Percentiles rank a stretch among this genome's conserved stretches.
phyloP scores from a whole-genome alignment of 64 coral and sea anemone species.

The Pocillopora damicornis region DNA sequence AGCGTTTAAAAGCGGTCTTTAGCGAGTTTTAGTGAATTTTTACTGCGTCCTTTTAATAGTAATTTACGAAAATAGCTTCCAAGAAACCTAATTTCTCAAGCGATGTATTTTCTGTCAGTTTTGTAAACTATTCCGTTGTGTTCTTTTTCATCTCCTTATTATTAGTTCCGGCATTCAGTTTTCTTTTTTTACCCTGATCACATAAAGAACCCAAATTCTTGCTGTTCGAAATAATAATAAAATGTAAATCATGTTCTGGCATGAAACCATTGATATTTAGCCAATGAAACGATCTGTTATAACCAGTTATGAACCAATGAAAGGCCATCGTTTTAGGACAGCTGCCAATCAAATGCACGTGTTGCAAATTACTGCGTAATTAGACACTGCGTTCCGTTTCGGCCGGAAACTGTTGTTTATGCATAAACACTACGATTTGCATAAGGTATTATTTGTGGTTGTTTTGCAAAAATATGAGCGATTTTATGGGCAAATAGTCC shows the following conservation, averaged over 20 bases:
- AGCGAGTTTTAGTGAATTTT: slow-evolving; percentile 67
- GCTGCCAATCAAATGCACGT: slow-evolving; percentile 96
- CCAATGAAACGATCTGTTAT: slow-evolving; percentile 65
- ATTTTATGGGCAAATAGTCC: slow-evolving; percentile 36
- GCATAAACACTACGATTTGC: slow-evolving; percentile 88
- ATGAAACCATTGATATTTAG: slow-evolving; percentile 58
- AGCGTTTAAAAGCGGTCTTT: slow-evolving; percentile 29
- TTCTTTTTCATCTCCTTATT: slow-evolving; percentile 41
- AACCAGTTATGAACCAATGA: slow-evolving; percentile 64
- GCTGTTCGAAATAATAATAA: slow-evolving; percentile 66
- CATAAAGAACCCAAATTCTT: slow-evolving; percentile 62
- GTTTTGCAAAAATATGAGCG: slow-evolving; percentile 46
- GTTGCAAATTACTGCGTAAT: slow-evolving; percentile 97
- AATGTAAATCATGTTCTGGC: slow-evolving; percentile 90
- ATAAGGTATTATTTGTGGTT: slow-evolving; percentile 76
- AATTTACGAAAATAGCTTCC: slow-evolving; percentile 59
- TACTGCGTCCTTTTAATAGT: slow-evolving; percentile 20
- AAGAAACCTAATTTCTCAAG: slow-evolving; percentile 44
- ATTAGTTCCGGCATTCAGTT: slow-evolving; percentile 79
- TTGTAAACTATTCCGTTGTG: slow-evolving; percentile 58
- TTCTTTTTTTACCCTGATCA: slow-evolving; percentile 44
- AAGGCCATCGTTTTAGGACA: slow-evolving; percentile 58
- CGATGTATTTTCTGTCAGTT: slow-evolving; percentile 34
- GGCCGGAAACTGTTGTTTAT: slow-evolving; percentile 80
- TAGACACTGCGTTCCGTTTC: slow-evolving; percentile 91